phyloP scores from a whole-genome alignment of 1,140 invertebrate species.

The Sinella curviseta region DNA sequence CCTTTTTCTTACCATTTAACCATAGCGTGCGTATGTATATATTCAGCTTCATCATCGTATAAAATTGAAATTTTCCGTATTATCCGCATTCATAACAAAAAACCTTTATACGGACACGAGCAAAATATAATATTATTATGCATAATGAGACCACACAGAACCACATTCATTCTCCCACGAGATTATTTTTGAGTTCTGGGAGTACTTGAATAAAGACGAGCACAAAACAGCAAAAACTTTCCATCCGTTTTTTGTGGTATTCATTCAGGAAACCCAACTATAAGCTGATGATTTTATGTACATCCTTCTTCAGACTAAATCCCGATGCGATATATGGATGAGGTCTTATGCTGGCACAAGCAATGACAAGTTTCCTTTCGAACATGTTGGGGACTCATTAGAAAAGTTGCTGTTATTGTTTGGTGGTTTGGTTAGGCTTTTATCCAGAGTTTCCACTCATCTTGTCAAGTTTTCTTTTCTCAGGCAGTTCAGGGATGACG shows the following conservation, averaged over 20 bases:
- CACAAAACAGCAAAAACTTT: not conserved
- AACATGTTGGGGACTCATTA: no score
- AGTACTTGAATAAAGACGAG: not conserved
- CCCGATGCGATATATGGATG: no score
- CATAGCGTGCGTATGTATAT: not conserved
- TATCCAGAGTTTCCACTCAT: no score
- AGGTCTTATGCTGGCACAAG: no score
- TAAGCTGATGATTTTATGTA: not conserved
- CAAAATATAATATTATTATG: not conserved
- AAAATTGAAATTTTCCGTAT: not conserved
- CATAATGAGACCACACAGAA: not conserved
- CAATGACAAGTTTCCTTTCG: no score
- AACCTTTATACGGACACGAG: not conserved
- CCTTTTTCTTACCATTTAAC: not conserved
- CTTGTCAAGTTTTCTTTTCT: no score
- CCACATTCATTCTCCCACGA: not conserved
- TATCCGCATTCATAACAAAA: not conserved
- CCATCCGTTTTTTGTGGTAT: not conserved
- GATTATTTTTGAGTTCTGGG: not conserved
- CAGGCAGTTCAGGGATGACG: no score
- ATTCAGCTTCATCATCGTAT: not conserved
- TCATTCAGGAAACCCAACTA: no score
- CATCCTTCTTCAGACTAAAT: no score
- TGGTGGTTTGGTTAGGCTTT: no score
- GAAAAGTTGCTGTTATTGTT: no score